Base-by-base conservation (phyloP, 2,797 vertebrate genomes). In the Psittacula echo region DNA sequence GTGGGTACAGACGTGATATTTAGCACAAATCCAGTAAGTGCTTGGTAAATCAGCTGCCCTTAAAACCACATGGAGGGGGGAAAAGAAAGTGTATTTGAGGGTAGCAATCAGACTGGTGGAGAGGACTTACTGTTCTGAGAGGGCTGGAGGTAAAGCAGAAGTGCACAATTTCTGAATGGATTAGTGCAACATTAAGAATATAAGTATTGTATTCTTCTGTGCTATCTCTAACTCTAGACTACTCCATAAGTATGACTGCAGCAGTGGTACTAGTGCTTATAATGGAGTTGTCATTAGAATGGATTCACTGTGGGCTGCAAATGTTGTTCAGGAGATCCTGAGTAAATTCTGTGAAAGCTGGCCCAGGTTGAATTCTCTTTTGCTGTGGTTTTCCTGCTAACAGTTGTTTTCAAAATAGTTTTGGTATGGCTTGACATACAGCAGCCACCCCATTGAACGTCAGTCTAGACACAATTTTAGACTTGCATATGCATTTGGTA, bases 171-270 rank as follows among this genome's bases (percentile, higher is more conserved):
- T 75, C 58, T 70, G 3, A 41, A 22, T 7, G 4, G 29, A 9
- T 79, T 79, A 76, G 60, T 56, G 26, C 17, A 47, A n/a, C 13
- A 21, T 45, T 13, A 45, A 32, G 9, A 45, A 39, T 54, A 6
- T 4, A 16, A 47, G 9, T 47, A 5, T 27, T 60, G 23, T 22
- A 6, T 74, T 34, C 16, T 8, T 21, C 17, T 62, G 16, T 85
- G 45, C 62, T 42, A 19, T 65, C 45, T 50, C 44, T 81, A 30
- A 16, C 32, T 74, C 2, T 2, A 6, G 21, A 44, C 21, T 24
- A 58, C 56, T 34, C 1, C 0, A 7, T 24, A 58, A 19, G 7
- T 11, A 3, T 16, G 51, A 18, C 20, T 0, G 2, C 0, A 3
- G 41, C 47, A 27, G 51, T 21, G 18, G 30, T 45, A n/a, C 48